Percentiles rank a stretch among this genome's conserved stretches.
phyloP scores from a whole-genome alignment of 2,888 invertebrate species.

The Nephrotoma guestfalica region DNA sequence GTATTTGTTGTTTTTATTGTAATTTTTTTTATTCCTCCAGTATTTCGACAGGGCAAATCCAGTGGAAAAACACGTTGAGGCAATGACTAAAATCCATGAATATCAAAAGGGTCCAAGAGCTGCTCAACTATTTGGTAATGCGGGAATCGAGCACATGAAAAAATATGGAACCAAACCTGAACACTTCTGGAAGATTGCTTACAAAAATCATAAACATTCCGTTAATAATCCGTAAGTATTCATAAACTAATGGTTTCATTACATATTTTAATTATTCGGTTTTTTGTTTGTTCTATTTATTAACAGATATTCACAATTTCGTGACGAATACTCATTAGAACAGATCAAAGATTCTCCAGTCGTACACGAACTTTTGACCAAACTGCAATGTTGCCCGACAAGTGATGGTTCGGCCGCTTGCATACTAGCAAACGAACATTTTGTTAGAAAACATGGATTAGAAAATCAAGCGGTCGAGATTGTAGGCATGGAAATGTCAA shows the following conservation, averaged over 20 bases:
- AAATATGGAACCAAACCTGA: constrained; percentile 81
- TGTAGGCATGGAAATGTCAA: constrained; percentile 91
- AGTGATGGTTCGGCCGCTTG: constrained; percentile 95
- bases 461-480: constrained; percentile 90
- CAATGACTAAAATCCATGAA: constrained; percentile 72
- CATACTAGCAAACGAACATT: constrained; percentile 79
- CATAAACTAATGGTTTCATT: constrained; percentile 45
- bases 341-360: constrained; percentile 79
- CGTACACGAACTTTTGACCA: constrained; percentile 84
- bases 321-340: constrained; percentile 78
- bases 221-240: constrained; percentile 93
- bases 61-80: constrained; percentile 60
- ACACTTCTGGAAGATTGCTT: constrained; percentile 95
- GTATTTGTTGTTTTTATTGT: constrained; percentile 3
- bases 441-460: constrained; percentile 69
- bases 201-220: constrained; percentile 85
- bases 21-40: constrained; percentile 34
- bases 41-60: constrained; percentile 69
- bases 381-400: constrained; percentile 95
- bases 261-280: neutral
- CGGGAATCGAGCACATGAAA: constrained; percentile 75
- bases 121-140: constrained; percentile 90
- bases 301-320: constrained; percentile 76
- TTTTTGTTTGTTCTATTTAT: constrained; percentile 9
- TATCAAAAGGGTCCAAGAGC: constrained; percentile 73